Evolutionary conservation across 92 coral and sea anemone species (phyloP), one percentile per base, ranked within the genome.

Genomic region (Siderastrea radians): DNA sequence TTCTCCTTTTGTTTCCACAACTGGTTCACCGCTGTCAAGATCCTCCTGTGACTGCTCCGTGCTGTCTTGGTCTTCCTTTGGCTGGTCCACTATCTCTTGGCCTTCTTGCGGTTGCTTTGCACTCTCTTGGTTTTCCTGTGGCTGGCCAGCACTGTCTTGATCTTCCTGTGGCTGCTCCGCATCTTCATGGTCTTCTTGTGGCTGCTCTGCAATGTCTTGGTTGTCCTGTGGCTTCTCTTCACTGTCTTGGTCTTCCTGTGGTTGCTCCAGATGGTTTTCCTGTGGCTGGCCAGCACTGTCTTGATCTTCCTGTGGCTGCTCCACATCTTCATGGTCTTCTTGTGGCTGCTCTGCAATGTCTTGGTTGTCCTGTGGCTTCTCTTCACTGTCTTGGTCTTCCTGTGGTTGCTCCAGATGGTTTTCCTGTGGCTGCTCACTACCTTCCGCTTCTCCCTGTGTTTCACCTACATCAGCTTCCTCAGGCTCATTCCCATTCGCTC

Each of bases 401-500:
- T 57, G 69, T 57, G 5, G 3, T 17, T 57, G 17, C 68, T 46
- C 82, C 12, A 12, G 44, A 4, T 77, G 11, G 65, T 77, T 26
- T 17, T 46, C 69, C n/a, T n/a, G n/a, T n/a, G n/a, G n/a, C n/a
- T n/a, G n/a, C n/a, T 17, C 58, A 10, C 14, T 26, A n/a, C 51
- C 48, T 15, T 50, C 79, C 8, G 11, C 3, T 10, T 49, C 79
- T 16, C 26, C 3, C 4, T 74, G 57, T 49, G 38, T 14, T 4
- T 43, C 44, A n/a, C 72, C 19, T 1, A 38, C 44, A 17, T 62
- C 73, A 60, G 14, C 26, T 49, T 73, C 80, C 49, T 50, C 73
- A 10, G 61, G 80, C 6, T 81, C 75, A 11, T 94, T 79, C 44
- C 91, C 89, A 12, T 86, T 93, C 5, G 90, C 78, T 74, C 99